Base-by-base conservation (phyloP, 2,888 invertebrate species). In the Stenoptilia bipunctidactyla region DNA sequence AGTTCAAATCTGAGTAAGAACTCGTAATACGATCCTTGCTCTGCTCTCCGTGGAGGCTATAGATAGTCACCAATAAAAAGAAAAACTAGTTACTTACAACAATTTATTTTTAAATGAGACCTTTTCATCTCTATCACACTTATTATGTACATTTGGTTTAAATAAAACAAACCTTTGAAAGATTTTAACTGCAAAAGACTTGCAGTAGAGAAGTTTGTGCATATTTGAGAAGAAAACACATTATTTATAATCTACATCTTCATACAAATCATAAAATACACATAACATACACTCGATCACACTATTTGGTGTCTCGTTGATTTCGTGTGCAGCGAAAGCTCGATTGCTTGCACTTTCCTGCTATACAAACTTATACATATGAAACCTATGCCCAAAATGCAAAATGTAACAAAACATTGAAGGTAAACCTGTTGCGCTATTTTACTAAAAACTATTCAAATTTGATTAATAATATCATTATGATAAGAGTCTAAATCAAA, bases 111-210 rank as follows among this genome's bases (percentile, higher is more conserved):
- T 75, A 74, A 77, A 77, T 79, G 82, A 83, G 82, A 83, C 82
- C 69, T 68, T 79, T 77, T 70, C 79, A 77, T 83, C 82, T 82
- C 82, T 83, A 83, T 83, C 82, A 83, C 82, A 83, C 82, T 73
- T 80, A 70, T 65, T 70, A 82, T 83, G 79, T 82, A 83, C 82
- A 82, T 76, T 80, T 80, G 79, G 82, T 80, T 80, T 76, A 66
- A 79, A 75, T 76, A 79, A 77, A 83, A 80, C 74, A 80, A 80
- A 80, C 77, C 73, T 66, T 60, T 67, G 65, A 74, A 72, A 76
- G 64, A 71, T 72, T 69, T 68, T 63, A 20, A 73, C 66, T 67
- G 69, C 70, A 70, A 72, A 68, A 67, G 73, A 61, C 61, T 74
- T 72, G 20, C 20, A 20, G 20, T 5, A 20, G 71, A 67, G 67